phyloP scores from a whole-genome alignment of 2,113 vertebrate species.

The Todiramphus saurophagus region DNA sequence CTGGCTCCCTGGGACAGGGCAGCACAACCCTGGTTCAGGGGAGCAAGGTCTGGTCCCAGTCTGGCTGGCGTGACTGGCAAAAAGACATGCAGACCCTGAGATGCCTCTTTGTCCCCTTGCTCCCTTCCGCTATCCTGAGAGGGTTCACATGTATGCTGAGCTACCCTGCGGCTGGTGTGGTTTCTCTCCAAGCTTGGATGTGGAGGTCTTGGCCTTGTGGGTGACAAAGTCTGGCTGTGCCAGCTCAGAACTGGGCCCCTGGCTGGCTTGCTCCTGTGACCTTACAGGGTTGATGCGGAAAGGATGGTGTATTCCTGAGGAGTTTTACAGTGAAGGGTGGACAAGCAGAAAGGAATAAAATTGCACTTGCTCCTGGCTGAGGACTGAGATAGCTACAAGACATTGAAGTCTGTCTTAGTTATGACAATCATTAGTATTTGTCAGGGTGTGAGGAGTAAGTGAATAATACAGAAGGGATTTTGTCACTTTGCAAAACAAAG shows the following conservation, averaged over 20 bases:
- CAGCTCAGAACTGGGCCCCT: fast-evolving
- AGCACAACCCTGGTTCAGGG: not conserved
- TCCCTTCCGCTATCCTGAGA: not conserved
- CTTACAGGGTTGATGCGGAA: not conserved
- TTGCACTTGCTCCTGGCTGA: not conserved
- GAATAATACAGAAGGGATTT: not conserved
- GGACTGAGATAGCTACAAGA: not conserved
- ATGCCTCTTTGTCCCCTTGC: not conserved
- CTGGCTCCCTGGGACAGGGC: fast-evolving
- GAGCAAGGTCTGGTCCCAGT: not conserved
- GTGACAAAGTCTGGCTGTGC: not conserved
- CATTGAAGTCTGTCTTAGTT: not conserved
- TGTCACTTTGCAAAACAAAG: not conserved
- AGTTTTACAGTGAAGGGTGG: not conserved
- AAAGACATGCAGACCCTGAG: not conserved
- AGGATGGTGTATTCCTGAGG: not conserved
- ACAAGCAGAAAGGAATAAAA: not conserved
- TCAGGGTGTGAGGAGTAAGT: not conserved
- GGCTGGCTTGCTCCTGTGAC: not conserved
- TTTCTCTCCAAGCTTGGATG: not conserved
- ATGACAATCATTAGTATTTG: not conserved
- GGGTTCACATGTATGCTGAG: not conserved
- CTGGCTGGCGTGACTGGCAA: not conserved
- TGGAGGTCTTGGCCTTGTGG: not conserved
- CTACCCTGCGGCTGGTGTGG: not conserved